Conservation (phyloP, 2,113 vertebrate genomes). For the Arizona elegans region DNA sequence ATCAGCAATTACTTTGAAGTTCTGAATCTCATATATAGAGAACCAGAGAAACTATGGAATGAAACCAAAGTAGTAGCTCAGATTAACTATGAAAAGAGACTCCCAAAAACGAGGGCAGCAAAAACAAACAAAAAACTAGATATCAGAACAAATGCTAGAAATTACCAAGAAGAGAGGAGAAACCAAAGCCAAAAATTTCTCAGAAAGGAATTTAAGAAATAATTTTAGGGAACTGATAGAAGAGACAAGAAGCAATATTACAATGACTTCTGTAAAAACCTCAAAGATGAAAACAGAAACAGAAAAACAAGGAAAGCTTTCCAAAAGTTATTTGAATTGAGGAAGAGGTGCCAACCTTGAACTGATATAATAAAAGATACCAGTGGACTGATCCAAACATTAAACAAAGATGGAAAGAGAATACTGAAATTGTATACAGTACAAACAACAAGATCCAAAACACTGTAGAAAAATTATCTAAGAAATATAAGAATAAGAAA, state of each 20-base stretch:
- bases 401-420: background rate
- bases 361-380: background rate
- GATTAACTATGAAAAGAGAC: background rate
- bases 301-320: background rate
- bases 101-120: background rate
- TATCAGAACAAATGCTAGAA: background rate
- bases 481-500: background rate
- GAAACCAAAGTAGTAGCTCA: background rate
- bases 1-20: background rate
- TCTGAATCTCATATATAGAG: background rate
- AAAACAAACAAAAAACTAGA: background rate
- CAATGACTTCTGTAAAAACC: background rate
- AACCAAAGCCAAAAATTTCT: background rate
- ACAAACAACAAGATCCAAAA: background rate
- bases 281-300: background rate
- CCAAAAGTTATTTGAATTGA: background rate
- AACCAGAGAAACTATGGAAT: background rate
- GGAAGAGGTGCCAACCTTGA: background rate
- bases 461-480: background rate
- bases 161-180: background rate
- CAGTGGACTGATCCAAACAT: background rate
- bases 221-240: background rate
- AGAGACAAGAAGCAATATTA: background rate
- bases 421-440: background rate
- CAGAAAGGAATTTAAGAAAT: background rate